Conservation (phyloP, 2,113 vertebrate species). For the Sprattus sprattus region DNA sequence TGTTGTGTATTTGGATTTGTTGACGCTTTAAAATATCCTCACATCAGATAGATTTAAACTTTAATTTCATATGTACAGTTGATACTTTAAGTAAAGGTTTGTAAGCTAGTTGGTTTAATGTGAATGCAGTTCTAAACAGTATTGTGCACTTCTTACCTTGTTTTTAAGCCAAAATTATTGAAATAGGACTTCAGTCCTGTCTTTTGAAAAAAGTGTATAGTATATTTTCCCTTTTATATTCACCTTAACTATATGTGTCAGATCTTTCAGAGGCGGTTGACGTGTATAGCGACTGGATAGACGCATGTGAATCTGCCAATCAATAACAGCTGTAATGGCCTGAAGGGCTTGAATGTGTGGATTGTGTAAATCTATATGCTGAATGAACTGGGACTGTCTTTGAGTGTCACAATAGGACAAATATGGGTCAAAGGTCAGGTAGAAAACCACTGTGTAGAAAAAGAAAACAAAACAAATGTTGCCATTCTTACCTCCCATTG, state of each 20-base stretch:
- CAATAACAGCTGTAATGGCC: constrained; percentile 70
- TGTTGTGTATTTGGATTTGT: no score
- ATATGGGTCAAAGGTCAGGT: not conserved
- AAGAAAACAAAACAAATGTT: not conserved
- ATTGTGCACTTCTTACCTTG: no score
- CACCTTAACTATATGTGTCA: constrained; percentile 65
- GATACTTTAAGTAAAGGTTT: not conserved
- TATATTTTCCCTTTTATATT: not conserved
- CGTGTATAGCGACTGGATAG: constrained; percentile 91
- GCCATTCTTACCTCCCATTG: not conserved
- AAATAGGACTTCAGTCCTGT: no score
- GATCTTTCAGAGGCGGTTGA: constrained; percentile 93
- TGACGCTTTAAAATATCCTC: no score
- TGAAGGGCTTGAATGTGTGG: not conserved
- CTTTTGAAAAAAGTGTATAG: not conserved
- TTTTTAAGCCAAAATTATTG: no score
- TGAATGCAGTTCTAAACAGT: no score
- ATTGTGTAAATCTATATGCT: not conserved
- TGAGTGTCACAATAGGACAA: not conserved
- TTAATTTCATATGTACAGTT: not conserved
- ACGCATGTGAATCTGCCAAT: constrained; percentile 92
- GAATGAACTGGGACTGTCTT: not conserved
- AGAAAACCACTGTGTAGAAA: not conserved
- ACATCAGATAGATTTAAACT: no score
- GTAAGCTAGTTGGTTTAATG: not conserved